Evolutionary conservation across 2,113 vertebrate genomes (phyloP).

Genomic region (Odobenus rosmarus): DNA sequence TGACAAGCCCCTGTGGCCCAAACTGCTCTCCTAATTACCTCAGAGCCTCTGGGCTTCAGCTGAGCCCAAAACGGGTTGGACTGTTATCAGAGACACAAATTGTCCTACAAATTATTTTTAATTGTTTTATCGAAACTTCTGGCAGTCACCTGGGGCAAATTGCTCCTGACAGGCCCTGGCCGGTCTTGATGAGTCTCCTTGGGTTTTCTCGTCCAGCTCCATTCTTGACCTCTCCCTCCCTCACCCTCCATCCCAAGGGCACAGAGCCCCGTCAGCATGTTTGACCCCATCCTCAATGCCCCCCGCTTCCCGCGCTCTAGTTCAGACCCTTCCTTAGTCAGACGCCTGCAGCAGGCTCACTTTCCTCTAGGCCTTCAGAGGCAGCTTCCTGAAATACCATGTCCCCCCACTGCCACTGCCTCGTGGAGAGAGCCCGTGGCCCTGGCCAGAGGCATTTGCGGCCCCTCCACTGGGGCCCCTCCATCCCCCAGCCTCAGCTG

Average conservation of each 20-base stretch:
- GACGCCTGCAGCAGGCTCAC: fast-evolving
- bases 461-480: neutral
- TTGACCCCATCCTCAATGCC: neutral
- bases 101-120: conserved; percentile 43
- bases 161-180: neutral
- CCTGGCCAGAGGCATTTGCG: neutral
- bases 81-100: neutral
- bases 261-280: fast-evolving
- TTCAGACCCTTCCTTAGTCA: neutral
- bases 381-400: neutral
- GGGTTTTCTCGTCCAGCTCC: neutral
- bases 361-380: neutral
- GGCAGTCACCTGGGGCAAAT: neutral
- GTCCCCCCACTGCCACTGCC: fast-evolving
- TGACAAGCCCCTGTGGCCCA: neutral
- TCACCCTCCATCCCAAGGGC: neutral
- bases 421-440: neutral
- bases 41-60: conserved; percentile 40
- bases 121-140: conserved; percentile 17
- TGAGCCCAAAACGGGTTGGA: neutral
- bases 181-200: neutral
- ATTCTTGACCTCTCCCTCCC: neutral
- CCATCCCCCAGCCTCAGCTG: neutral
- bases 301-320: fast-evolving
- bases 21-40: conserved; percentile 35